Percentiles rank a stretch among this genome's conserved stretches.
These are phyloP conservation scores for Brachionus paranguensis DNA, from an alignment of 1,140 invertebrate species.

Conservation along the genomic window DNA sequence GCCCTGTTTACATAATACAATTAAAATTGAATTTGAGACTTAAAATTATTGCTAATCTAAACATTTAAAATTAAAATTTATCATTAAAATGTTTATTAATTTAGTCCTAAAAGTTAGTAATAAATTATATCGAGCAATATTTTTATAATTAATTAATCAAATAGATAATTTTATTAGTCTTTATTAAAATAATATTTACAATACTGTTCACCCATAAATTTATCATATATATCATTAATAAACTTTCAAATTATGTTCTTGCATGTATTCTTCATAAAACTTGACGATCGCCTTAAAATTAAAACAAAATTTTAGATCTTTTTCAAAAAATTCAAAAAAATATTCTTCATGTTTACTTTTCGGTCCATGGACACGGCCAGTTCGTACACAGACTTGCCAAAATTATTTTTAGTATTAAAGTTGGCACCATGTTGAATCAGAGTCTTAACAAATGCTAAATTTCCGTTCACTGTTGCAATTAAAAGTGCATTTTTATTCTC, in stretches of 20 bases:
- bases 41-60: too few species aligned
- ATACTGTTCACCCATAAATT: background rate
- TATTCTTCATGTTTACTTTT: constrained; percentile 43
- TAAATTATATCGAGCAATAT: too few species aligned
- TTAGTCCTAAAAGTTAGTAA: too few species aligned
- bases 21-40: too few species aligned
- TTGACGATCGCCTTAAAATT: background rate
- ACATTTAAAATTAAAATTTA: too few species aligned
- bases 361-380: constrained; percentile 49
- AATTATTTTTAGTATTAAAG: constrained; percentile 48
- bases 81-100: too few species aligned
- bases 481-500: constrained; percentile 50
- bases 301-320: background rate
- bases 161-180: background rate
- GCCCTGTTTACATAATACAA: too few species aligned
- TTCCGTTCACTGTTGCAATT: constrained; percentile 50
- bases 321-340: background rate
- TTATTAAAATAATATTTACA: background rate
- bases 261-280: constrained; percentile 29
- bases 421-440: constrained; percentile 48
- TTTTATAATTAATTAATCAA: too few species aligned
- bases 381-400: constrained; percentile 49
- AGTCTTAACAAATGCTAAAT: constrained; percentile 46
- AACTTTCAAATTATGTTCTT: background rate
- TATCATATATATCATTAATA: background rate